A percentile compares a stretch with the other conserved stretches of the same genome.
phyloP scores from a whole-genome alignment of 2,113 vertebrate genomes.

The Lycocorax pyrrhopterus region DNA sequence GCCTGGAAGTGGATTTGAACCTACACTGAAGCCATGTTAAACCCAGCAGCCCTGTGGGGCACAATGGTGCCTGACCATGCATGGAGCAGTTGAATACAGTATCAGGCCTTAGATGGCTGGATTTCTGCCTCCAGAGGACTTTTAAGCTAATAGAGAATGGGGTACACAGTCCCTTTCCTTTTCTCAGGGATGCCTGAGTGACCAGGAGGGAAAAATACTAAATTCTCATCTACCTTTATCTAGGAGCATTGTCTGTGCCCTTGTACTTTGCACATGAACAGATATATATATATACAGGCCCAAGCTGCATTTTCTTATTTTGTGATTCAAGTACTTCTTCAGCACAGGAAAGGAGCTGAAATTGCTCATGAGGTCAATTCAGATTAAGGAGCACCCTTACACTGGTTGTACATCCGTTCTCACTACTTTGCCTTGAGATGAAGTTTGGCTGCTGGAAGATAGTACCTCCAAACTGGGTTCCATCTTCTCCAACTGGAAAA shows the following conservation, averaged over 20 bases:
- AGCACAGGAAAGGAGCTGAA: neutral
- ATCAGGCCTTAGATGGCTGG: neutral
- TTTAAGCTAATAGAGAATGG: neutral
- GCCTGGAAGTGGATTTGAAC: neutral
- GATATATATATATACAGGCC: neutral
- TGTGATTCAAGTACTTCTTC: neutral
- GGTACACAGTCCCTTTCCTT: neutral
- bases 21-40: neutral
- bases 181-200: neutral
- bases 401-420: neutral
- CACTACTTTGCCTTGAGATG: neutral
- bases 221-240: neutral
- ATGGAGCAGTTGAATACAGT: rapidly evolving
- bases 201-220: neutral
- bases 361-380: neutral
- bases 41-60: neutral
- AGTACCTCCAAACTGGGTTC: neutral
- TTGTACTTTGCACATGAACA: neutral
- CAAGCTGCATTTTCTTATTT: neutral
- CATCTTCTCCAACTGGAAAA: neutral
- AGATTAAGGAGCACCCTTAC: neutral
- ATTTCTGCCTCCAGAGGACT: neutral
- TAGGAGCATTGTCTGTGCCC: neutral
- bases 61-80: neutral
- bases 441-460: neutral